Evolutionary conservation across 1,140 invertebrate genomes (phyloP), one percentile per base, ranked within the genome.

Genomic region (Ostrea edulis): DNA sequence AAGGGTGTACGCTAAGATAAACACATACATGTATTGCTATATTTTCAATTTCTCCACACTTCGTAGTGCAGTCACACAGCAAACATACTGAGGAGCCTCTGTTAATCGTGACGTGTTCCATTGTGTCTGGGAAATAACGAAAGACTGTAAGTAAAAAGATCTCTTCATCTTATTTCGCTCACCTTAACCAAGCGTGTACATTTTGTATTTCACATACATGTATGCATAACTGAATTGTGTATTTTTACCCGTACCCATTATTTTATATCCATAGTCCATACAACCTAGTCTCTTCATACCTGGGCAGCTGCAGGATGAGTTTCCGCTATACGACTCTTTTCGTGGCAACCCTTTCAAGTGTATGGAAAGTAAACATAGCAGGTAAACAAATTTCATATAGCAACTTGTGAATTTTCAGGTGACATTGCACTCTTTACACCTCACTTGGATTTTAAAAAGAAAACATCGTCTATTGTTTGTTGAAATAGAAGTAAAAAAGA

Each of bases 21-120:
- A 62, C 55, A 62, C 55, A 14, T n/a, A n/a, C n/a, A n/a, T n/a
- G n/a, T n/a, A 62, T n/a, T 62, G 55, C n/a, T 62, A 62, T 62
- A n/a, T 62, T 62, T n/a, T 2, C n/a, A 20, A 62, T 20, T 20
- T n/a, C 55, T 4, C 14, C 55, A 62, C 5, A 2, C 35, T 44
- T 44, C 35, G 1, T 5, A 44, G 35, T 62, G 55, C 17, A 62
- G 55, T 20, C 17, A 62, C n/a, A n/a, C 55, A 20, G 17, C 55
- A 62, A n/a, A n/a, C n/a, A n/a, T n/a, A n/a, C n/a, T n/a, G n/a
- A n/a, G 55, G 55, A 20, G 17, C 17, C 8, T 20, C 20, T 58
- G 20, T 58, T 12, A 20, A 62, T n/a, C 12, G 17, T 20, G 17
- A 62, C n/a, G 17, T 20, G 14, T n/a, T n/a, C 5, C n/a, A 17